Evolutionary conservation across 2,113 vertebrate genomes (phyloP).

Genomic region (Acrocephalus arundinaceus): DNA sequence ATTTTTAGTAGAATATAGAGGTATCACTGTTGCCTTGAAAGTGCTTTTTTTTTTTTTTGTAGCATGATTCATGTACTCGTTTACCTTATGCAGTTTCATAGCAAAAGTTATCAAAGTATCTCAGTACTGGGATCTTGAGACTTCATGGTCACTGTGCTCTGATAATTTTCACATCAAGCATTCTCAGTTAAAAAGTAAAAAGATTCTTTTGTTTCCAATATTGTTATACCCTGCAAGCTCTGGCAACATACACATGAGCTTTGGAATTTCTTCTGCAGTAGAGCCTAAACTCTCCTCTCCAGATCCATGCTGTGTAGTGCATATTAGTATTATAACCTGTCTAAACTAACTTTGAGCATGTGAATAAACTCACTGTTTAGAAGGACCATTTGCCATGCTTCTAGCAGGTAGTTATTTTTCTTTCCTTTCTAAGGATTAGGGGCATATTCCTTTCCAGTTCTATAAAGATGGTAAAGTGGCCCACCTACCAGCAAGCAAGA

Average conservation of each 20-base stretch:
- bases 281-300: neutral
- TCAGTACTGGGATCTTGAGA: neutral
- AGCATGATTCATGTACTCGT: neutral
- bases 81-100: neutral
- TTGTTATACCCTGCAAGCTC: neutral
- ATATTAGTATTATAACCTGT: neutral
- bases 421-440: neutral
- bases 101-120: neutral
- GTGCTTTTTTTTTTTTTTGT: neutral
- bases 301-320: neutral
- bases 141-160: neutral
- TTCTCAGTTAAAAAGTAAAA: neutral
- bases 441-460: neutral
- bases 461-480: neutral
- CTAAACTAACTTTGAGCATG: neutral
- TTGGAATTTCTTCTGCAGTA: neutral
- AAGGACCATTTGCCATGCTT: neutral
- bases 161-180: neutral
- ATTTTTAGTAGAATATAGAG: neutral
- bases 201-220: neutral
- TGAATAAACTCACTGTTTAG: neutral
- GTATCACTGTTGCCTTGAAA: neutral
- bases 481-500: neutral
- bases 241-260: rapidly evolving
- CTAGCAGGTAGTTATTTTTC: neutral